Evolutionary conservation across 1,140 invertebrate genomes (phyloP).

Genomic region (Cardiocondyla obscurior): DNA sequence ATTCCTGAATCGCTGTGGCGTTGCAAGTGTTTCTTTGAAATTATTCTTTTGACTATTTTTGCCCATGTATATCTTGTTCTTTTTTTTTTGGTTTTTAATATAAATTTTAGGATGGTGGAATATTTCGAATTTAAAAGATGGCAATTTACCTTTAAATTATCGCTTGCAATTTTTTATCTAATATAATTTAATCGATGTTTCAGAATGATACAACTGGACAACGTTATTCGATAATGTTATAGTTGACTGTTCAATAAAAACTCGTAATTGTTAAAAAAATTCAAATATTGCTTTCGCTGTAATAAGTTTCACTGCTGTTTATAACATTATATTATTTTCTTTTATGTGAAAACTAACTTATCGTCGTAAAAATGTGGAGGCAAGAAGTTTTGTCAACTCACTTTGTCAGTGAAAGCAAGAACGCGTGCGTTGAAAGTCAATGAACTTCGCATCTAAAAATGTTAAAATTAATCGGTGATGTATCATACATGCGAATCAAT

Average conservation of each 20-base stretch:
- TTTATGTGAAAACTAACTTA: not conserved
- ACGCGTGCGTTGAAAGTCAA: conserved; percentile 7
- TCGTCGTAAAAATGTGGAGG: not conserved
- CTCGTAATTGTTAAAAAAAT: not conserved
- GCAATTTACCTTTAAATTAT: not conserved
- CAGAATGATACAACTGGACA: not conserved
- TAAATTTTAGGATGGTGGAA: not conserved
- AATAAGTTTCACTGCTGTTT: not conserved
- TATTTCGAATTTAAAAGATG: not conserved
- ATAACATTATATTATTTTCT: not conserved
- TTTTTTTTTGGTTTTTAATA: not conserved
- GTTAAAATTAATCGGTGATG: not conserved
- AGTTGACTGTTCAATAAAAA: not conserved
- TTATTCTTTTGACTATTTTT: not conserved
- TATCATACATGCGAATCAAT: not conserved
- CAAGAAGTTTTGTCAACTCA: conserved; percentile 19
- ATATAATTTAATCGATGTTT: not conserved
- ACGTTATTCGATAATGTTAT: not conserved
- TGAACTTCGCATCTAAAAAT: not conserved
- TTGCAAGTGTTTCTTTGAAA: conserved; percentile 22
- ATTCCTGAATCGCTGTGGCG: conserved; percentile 49
- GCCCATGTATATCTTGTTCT: not conserved
- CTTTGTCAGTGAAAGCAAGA: conserved; percentile 22
- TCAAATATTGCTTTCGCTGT: not conserved
- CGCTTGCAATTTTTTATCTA: not conserved